Base-by-base conservation (phyloP, 2,888 invertebrate genomes). In the Dryococelus australis region DNA sequence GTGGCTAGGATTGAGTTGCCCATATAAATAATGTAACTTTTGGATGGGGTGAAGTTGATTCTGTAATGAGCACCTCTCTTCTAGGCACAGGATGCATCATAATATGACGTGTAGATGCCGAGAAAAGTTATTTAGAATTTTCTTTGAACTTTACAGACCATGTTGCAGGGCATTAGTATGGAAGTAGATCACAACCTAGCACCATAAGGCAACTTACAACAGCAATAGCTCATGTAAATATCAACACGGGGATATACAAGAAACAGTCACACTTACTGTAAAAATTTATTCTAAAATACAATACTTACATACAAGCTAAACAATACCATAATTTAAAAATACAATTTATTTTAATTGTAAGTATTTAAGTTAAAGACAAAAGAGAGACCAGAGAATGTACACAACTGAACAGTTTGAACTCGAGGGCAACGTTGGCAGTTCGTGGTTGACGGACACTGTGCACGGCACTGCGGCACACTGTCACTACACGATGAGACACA, bases 221-320 rank as follows among this genome's bases (percentile, higher is more conserved):
- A 4, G 35, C 35, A 35, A 35, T 35, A 35, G 4, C 47, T 47
- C 47, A 47, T 13, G 10, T 47, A 13, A 3, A 47, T 16, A 47
- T 47, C 8, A 47, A 16, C 8, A 47, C 16, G 10, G 16, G 47
- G 65, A 65, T 65, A n/a, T n/a, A 65, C 65, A 65, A 20, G n/a
- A 8, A n/a, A 20, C n/a, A 65, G n/a, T 8, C 65, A n/a, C 65
- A 65, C 6, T 65, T 65, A 65, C 65, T 20, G 65, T 65, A 65
- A 65, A 65, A 65, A 65, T 65, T 65, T 65, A 65, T 65, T 65
- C 65, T 65, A 65, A 65, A 65, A 65, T 65, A 47, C 65, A 65
- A 9, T 65, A 65, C 65, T 6, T 65, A 65, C 51, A 65, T 20
- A 65, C 8, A 65, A 5, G n/a, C 20, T 65, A 20, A 65, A 65